Percentiles rank a stretch among this genome's conserved stretches.
Evolutionary conservation across 2,113 vertebrate species (phyloP).

Genomic region (Hypomesus transpacificus): DNA sequence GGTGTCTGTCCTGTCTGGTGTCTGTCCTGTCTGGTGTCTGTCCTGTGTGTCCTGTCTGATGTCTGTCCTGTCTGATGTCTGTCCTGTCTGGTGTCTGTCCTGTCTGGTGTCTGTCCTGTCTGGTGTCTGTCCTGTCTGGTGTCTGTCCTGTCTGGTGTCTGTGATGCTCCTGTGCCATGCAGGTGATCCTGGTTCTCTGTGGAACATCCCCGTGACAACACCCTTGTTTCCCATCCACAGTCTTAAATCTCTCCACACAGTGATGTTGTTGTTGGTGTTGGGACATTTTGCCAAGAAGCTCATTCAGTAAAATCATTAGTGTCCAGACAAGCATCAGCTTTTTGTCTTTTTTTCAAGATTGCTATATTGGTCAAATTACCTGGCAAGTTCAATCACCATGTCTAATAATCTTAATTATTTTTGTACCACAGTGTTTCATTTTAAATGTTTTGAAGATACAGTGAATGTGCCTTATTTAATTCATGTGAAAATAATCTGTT

Average conservation of each 20-base stretch:
- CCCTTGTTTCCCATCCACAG: not conserved
- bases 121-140: too few species aligned
- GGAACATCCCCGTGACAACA: not conserved
- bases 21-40: too few species aligned
- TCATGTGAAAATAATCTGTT: conserved; percentile 46
- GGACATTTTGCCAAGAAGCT: conserved; percentile 10
- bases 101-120: too few species aligned
- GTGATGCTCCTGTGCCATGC: too few species aligned
- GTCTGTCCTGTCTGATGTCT: too few species aligned
- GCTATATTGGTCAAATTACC: conserved; percentile 7
- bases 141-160: too few species aligned
- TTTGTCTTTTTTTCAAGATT: conserved; percentile 19
- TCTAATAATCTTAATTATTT: conserved; percentile 43
- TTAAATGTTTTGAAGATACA: conserved; percentile 43
- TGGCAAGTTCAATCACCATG: conserved; percentile 26
- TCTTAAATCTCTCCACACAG: not conserved
- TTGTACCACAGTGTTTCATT: conserved; percentile 44
- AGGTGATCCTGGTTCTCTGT: too few species aligned
- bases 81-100: too few species aligned
- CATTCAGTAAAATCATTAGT: not conserved
- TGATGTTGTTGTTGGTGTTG: not conserved
- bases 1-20: too few species aligned
- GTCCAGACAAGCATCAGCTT: not conserved
- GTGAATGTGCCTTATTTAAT: conserved; percentile 71
- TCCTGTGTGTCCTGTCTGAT: too few species aligned